Evolutionary conservation across 2,113 vertebrate genomes (phyloP).

Genomic region (Platichthys stellatus): DNA sequence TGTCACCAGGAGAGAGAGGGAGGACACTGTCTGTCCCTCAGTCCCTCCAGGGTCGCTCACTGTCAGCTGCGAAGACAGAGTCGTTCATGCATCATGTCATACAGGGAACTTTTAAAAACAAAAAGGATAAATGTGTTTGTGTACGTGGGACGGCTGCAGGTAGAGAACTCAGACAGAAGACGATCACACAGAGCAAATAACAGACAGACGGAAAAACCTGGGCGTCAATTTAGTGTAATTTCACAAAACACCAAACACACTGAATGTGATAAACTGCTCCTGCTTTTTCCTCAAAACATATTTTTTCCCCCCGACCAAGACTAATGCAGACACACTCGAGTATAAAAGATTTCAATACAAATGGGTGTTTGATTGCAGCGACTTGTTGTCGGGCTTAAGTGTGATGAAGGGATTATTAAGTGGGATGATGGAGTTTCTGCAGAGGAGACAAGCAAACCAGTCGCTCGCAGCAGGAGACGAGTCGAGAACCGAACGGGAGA

Average conservation of each 20-base stretch:
- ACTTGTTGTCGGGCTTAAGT: constrained; percentile 31
- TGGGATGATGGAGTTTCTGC: constrained; percentile 41
- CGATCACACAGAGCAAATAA: too few species aligned
- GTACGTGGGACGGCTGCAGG: too few species aligned
- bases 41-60: constrained; percentile 33
- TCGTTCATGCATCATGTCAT: constrained; percentile 59
- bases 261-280: background rate
- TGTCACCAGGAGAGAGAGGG: constrained; percentile 50
- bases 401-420: constrained; percentile 53
- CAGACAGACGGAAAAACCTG: background rate
- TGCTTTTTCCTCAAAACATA: background rate
- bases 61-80: constrained; percentile 59
- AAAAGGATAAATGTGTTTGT: too few species aligned
- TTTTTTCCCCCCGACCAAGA: background rate
- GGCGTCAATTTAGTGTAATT: background rate
- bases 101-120: constrained; percentile 45
- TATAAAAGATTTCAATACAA: constrained; percentile 18
- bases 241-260: background rate
- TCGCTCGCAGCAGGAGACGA: background rate
- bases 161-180: too few species aligned
- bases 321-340: constrained; percentile 1
- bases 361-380: constrained; percentile 37
- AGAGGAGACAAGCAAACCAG: constrained; percentile 55
- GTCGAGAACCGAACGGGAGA: background rate
- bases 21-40: constrained; percentile 53